Base-by-base conservation (phyloP, 1,140 invertebrate species). In the Drosophila nasuta region DNA sequence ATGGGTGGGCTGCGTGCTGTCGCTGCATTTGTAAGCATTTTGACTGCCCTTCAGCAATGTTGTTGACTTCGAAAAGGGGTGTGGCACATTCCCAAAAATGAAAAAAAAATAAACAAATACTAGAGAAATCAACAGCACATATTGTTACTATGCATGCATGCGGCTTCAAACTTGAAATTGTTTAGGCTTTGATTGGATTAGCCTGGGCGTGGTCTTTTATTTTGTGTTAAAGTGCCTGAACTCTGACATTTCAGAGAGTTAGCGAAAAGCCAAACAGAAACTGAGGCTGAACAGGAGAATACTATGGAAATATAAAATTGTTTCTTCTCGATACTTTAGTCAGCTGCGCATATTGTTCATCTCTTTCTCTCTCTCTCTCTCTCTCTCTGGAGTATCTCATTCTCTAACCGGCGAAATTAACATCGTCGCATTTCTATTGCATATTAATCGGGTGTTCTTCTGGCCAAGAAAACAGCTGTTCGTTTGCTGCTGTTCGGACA, bases 391-490 rank as follows among this genome's bases (percentile, higher is more conserved):
- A 25, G 20, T 25, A 25, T 25, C 20, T 25, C 20, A 25, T 25
- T 25, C 30, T n/a, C 1, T 35, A 68, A 28, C 64, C 56, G 64
- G 70, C 70, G 49, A 46, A 28, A 52, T 54, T 2, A 48, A 17
- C 48, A 54, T 41, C 20, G 35, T 28, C 33, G 57, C 20, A 25
- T 25, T 66, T 1, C 43, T 35, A 10, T 5, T 5, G 43, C 8
- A 33, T 64, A 48, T 4, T n/a, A 8, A 25, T 58, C 41, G 17
- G 38, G 13, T 59, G 35, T n/a, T 33, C 3, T n/a, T 33, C 2
- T 70, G 69, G 70, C 56, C 69, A 28, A 25, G 20, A 30, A 77
- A 86, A 82, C 83, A 89, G 81, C 83, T 88, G 85, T 89, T 88
- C 80, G 83, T 58, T n/a, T 35, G 15, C 41, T 35, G 63, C 63